Evolutionary conservation across 30 jellyfish, hydroid and myxozoan genomes (phyloP).

Genomic region (Catostylus mosaicus): DNA sequence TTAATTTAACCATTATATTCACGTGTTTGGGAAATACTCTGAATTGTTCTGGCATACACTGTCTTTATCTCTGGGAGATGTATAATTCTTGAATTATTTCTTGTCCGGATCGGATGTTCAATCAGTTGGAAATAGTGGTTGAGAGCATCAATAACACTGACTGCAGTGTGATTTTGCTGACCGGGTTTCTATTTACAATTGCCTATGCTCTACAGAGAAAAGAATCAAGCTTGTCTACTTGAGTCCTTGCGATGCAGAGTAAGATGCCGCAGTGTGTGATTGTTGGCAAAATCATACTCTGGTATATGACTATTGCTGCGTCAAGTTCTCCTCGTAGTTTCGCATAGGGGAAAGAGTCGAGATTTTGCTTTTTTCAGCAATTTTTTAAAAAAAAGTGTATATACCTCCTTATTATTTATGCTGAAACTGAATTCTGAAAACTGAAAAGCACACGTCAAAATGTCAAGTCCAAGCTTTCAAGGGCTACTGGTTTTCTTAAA

Average conservation of each 20-base stretch:
- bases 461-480: too few relatives aligned
- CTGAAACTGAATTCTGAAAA: slow-evolving; percentile 35
- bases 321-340: slow-evolving; percentile 33
- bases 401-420: slow-evolving; percentile 16
- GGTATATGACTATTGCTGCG: slow-evolving; percentile 7
- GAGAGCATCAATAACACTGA: slow-evolving; percentile 43
- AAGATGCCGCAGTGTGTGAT: slow-evolving; percentile 60
- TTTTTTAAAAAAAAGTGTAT: too few relatives aligned
- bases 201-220: slow-evolving; percentile 27
- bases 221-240: slow-evolving; percentile 33
- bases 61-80: slow-evolving; percentile 49
- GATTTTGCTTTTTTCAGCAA: neutral
- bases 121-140: slow-evolving; percentile 37
- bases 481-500: too few relatives aligned
- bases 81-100: slow-evolving; percentile 20
- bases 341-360: slow-evolving; percentile 1
- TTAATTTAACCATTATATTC: too few relatives aligned
- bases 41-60: slow-evolving; percentile 39
- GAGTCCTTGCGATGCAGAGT: slow-evolving; percentile 38
- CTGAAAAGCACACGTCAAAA: too few relatives aligned
- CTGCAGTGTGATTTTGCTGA: slow-evolving; percentile 63
- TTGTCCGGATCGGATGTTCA: slow-evolving; percentile 26
- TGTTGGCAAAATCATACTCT: slow-evolving; percentile 20
- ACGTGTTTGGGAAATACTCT: too few relatives aligned
- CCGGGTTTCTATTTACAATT: slow-evolving; percentile 50